These are phyloP conservation scores for Aegithalos caudatus DNA, from an alignment of 2,113 vertebrate species.

Conservation along the genomic window DNA sequence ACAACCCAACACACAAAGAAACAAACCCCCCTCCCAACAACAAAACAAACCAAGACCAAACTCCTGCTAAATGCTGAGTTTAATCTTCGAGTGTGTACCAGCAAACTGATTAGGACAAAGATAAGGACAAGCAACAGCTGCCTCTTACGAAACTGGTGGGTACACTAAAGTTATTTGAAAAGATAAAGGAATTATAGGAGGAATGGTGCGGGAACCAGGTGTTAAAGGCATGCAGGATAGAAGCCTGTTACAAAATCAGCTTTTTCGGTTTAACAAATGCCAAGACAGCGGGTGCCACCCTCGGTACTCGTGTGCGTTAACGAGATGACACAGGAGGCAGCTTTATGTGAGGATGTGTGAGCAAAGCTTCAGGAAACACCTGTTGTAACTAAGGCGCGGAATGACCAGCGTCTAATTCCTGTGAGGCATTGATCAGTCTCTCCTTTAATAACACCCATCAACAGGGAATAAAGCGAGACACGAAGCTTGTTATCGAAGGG, in stretches of 20 bases:
- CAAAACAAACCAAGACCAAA: not conserved
- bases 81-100: not conserved
- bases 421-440: not conserved
- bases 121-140: not conserved
- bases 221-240: not conserved
- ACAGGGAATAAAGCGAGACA: fast-evolving
- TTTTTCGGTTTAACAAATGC: not conserved
- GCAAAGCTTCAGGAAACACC: not conserved
- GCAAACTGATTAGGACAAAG: not conserved
- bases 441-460: not conserved
- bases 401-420: not conserved
- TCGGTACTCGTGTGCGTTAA: no score
- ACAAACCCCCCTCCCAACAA: not conserved
- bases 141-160: not conserved
- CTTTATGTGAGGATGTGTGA: not conserved
- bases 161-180: not conserved
- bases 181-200: not conserved
- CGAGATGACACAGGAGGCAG: not conserved
- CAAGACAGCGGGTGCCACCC: not conserved
- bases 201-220: not conserved
- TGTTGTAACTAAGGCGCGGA: not conserved
- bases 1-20: not conserved
- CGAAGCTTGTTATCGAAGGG: not conserved
- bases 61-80: not conserved
- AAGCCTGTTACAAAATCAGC: not conserved